A percentile compares a stretch with the other conserved stretches of the same genome.
Conservation (phyloP, 1,140 invertebrate species). For the Zaprionus nigranus region DNA sequence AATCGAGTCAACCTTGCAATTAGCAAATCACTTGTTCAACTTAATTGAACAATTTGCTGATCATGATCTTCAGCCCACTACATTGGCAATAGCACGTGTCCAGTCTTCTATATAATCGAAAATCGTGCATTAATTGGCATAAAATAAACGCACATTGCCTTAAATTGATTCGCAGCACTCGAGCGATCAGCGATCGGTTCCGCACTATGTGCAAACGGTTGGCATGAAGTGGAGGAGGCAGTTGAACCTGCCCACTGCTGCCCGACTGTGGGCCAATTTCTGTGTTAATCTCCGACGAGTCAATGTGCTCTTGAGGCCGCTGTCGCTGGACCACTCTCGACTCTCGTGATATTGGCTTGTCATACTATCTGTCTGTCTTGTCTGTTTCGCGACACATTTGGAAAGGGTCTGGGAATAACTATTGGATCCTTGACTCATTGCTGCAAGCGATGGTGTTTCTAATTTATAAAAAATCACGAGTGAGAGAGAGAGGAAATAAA, state of each 20-base stretch:
- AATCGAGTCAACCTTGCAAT: slow-evolving; percentile 17
- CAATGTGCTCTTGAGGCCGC: slow-evolving; percentile 50
- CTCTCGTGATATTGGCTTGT: slow-evolving; percentile 71
- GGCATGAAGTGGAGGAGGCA: slow-evolving; percentile 46
- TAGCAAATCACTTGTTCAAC: slow-evolving; percentile 13
- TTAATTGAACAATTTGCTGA: slow-evolving; percentile 32
- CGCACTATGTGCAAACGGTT: slow-evolving; percentile 23
- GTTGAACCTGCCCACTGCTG: slow-evolving; percentile 66
- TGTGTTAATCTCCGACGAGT: slow-evolving; percentile 61
- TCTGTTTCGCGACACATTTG: slow-evolving; percentile 54
- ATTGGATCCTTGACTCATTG: slow-evolving; percentile 60
- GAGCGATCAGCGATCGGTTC: slow-evolving; percentile 6
- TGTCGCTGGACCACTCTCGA: slow-evolving; percentile 34
- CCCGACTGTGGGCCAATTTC: slow-evolving; percentile 34
- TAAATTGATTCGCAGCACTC: slow-evolving; percentile 24
- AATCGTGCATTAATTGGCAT: slow-evolving; percentile 76
- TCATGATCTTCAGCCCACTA: slow-evolving; percentile 8
- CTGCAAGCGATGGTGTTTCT: slow-evolving; percentile 13
- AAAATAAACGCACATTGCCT: slow-evolving; percentile 48
- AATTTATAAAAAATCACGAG: slow-evolving; percentile 38
- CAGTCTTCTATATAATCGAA: slow-evolving; percentile 31
- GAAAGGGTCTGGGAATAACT: slow-evolving; percentile 65
- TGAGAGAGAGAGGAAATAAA: slow-evolving; percentile 3
- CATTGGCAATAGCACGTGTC: slow-evolving; percentile 19
- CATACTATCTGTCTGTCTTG: slow-evolving; percentile 39